A percentile compares a stretch with the other conserved stretches of the same genome.
These are phyloP conservation scores for Pristionchus exspectatus DNA, from an alignment of 2,888 invertebrate species.

Conservation along the genomic window DNA sequence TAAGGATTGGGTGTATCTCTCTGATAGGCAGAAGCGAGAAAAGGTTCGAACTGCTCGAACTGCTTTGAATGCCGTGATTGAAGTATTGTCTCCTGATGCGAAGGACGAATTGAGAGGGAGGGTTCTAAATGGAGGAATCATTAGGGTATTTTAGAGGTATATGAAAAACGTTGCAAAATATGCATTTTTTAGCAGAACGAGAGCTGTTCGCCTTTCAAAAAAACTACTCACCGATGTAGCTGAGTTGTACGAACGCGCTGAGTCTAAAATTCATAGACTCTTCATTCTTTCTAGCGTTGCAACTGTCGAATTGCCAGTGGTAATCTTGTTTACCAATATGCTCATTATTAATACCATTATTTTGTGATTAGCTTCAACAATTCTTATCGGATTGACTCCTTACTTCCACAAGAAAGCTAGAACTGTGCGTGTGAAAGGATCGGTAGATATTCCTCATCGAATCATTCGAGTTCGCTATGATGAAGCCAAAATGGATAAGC, in stretches of 20 bases:
- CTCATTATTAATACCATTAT: background rate
- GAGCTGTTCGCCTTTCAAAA: background rate
- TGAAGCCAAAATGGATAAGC: background rate
- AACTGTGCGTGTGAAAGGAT: background rate
- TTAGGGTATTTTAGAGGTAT: too few relatives aligned
- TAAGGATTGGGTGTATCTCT: background rate
- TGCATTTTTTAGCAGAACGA: background rate
- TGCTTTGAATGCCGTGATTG: background rate
- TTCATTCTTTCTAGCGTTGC: background rate
- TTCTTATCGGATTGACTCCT: background rate
- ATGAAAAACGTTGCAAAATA: too few relatives aligned
- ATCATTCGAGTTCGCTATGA: background rate
- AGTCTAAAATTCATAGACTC: background rate
- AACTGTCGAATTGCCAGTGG: background rate
- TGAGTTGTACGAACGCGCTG: background rate
- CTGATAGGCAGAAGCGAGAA: background rate
- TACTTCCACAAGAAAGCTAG: background rate
- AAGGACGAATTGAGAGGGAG: background rate
- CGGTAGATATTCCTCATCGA: background rate
- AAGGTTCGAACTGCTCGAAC: background rate
- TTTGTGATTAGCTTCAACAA: background rate
- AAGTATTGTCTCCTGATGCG: background rate
- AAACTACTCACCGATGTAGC: background rate
- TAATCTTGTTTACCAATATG: background rate
- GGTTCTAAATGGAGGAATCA: background rate